These are phyloP conservation scores for Nestor notabilis DNA, from an alignment of 2,113 vertebrate species.

Conservation along the genomic window DNA sequence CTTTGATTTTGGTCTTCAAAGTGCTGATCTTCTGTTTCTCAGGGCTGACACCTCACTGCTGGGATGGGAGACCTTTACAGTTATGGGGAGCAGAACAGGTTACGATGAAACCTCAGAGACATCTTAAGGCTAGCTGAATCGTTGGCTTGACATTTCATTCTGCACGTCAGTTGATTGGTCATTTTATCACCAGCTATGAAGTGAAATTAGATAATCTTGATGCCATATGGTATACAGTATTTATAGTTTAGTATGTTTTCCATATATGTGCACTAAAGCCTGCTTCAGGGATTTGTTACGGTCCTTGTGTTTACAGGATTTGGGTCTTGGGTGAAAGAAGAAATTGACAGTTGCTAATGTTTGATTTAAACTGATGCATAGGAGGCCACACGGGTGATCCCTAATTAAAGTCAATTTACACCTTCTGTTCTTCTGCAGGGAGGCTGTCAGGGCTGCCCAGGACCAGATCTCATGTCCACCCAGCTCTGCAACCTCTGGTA, in stretches of 20 bases:
- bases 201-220: constrained; percentile 57
- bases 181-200: constrained; percentile 63
- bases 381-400: background rate
- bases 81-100: background rate
- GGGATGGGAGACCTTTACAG: background rate
- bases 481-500: background rate
- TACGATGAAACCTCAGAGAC: background rate
- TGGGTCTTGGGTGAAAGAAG: constrained; percentile 49
- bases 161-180: constrained; percentile 52
- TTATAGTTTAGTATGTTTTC: constrained; percentile 63
- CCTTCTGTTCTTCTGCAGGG: background rate
- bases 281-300: constrained; percentile 52
- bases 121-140: constrained; percentile 26
- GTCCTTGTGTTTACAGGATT: constrained; percentile 55
- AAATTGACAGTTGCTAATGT: constrained; percentile 43
- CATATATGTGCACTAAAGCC: constrained; percentile 33
- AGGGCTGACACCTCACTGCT: background rate
- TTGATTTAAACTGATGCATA: constrained; percentile 53
- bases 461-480: background rate
- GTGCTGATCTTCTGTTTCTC: background rate
- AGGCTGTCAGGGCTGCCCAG: background rate
- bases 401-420: constrained; percentile 41
- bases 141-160: constrained; percentile 35
- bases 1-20: background rate
- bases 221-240: constrained; percentile 61